Base-by-base conservation (phyloP, 1,140 invertebrate species). In the Drosophila bipectinata region DNA sequence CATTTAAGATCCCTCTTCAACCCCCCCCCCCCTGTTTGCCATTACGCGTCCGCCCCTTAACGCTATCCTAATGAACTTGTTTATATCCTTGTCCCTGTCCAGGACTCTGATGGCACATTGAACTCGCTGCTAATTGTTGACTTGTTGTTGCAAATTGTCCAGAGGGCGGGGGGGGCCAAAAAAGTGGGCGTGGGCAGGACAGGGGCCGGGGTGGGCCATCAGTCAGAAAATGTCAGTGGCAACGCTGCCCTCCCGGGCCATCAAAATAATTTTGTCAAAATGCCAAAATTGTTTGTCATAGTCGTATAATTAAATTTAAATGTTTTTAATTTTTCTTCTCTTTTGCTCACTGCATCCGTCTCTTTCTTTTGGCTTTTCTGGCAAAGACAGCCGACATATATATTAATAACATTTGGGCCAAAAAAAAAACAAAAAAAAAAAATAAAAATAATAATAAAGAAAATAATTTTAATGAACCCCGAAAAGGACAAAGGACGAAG, bases 221-320 rank as follows among this genome's bases (percentile, higher is more conserved):
- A 48, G 55, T 49, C 12, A 10, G 32, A 14, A 41, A 69, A 68
- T 68, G 63, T 56, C 66, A 66, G 12, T 37, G 18, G 66, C 51
- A 53, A 53, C 51, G 8, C 5, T 12, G 10, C 24, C 39, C 7
- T 26, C 12, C 37, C 21, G 8, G 21, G 28, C 30, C 8, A 9
- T 21, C 21, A 37, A 37, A 37, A 37, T 37, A 37, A 47, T 60
- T 66, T 78, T 88, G 82, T 76, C 82, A 87, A 79, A 82, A 88
- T 87, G 82, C 82, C 82, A 87, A 88, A 87, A 88, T 76, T 88
- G 74, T 87, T 87, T 87, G 82, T 88, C 82, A 87, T 88, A 88
- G 82, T 79, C 71, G 71, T 88, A 88, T 88, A 87, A 87, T 87
- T 87, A 87, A 87, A 87, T 87, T 87, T 79, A 88, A 87, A 87